Evolutionary conservation across 2,113 vertebrate species (phyloP).

Genomic region (Istiophorus platypterus): DNA sequence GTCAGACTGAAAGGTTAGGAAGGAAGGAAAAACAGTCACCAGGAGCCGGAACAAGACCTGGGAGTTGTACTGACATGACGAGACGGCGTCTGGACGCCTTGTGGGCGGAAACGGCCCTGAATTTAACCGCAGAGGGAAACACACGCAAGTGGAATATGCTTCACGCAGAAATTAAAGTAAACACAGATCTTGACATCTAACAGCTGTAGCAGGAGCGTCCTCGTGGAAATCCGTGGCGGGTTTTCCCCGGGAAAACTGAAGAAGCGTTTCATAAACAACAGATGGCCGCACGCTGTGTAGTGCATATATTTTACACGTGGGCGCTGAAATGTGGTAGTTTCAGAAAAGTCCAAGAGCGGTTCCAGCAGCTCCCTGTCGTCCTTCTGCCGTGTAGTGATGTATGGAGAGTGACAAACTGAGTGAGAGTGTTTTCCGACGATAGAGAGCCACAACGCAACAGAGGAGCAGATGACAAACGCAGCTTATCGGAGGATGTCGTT

Average conservation of each 20-base stretch:
- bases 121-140: slow-evolving; percentile 14
- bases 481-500: slow-evolving; percentile 47
- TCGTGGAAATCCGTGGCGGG: slow-evolving; percentile 19
- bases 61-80: slow-evolving; percentile 36
- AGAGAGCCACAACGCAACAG: slow-evolving; percentile 56
- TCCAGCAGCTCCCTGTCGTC: slow-evolving; percentile 36
- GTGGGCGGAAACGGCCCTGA: slow-evolving; percentile 16
- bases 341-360: slow-evolving; percentile 32
- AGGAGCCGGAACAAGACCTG: slow-evolving; percentile 55
- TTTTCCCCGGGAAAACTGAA: slow-evolving; percentile 42
- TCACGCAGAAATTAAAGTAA: slow-evolving; percentile 29
- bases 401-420: slow-evolving; percentile 40
- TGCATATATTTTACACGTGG: slow-evolving; percentile 30
- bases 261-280: slow-evolving; percentile 37
- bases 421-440: slow-evolving; percentile 54
- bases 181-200: slow-evolving; percentile 59
- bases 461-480: slow-evolving; percentile 58
- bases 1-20: slow-evolving; percentile 72
- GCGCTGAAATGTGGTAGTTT: background rate
- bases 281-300: slow-evolving; percentile 39
- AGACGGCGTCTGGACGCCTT: slow-evolving; percentile 26
- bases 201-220: slow-evolving; percentile 32
- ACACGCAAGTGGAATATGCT: slow-evolving; percentile 32
- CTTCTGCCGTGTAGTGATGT: slow-evolving; percentile 37
- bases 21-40: slow-evolving; percentile 48